phyloP scores from a whole-genome alignment of 2,113 vertebrate genomes.

The Eurypyga helias region DNA sequence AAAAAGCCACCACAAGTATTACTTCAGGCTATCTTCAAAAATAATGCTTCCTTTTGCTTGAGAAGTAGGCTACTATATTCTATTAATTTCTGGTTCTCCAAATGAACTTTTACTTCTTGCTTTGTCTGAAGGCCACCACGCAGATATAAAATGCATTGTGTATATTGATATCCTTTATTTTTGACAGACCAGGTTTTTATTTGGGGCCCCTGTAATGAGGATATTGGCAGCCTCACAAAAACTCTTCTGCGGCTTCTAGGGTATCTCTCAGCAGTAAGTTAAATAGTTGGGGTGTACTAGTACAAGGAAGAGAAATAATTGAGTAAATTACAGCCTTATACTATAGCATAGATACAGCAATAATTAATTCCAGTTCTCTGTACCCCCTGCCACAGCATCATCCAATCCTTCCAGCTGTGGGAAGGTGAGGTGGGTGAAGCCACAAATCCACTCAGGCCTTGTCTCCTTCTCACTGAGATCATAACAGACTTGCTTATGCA shows the following conservation, averaged over 20 bases:
- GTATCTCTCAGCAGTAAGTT: background rate
- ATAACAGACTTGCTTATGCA: background rate
- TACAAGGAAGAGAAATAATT: background rate
- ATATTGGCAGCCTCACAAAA: background rate
- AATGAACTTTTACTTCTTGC: background rate
- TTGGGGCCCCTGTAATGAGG: background rate
- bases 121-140: background rate
- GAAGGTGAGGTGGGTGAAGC: background rate
- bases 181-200: background rate
- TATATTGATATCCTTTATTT: background rate
- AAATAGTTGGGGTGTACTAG: background rate
- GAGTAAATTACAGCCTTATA: background rate
- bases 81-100: background rate
- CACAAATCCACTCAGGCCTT: background rate
- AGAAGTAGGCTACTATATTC: background rate
- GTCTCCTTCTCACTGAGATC: background rate
- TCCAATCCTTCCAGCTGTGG: background rate
- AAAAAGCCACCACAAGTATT: constrained; percentile 7
- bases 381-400: background rate
- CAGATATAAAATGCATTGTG: background rate
- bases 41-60: constrained; percentile 22
- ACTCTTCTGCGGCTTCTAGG: background rate
- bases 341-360: background rate
- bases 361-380: background rate
- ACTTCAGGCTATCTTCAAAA: constrained; percentile 31